Conservation (phyloP, 2,888 invertebrate species). For the Polylopha cassiicola region DNA sequence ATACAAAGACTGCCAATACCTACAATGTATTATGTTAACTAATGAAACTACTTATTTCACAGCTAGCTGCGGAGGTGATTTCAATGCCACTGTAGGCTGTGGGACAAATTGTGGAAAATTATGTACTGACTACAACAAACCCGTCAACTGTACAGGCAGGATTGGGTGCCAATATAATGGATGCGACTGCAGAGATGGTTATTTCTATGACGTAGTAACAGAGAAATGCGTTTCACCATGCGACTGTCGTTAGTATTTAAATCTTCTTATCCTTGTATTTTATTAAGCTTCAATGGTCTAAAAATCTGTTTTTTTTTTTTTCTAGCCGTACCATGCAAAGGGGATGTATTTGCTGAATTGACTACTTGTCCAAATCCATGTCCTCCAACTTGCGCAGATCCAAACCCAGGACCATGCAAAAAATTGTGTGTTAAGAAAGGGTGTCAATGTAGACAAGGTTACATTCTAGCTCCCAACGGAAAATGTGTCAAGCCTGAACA, state of each 20-base stretch:
- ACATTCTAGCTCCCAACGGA: conserved; percentile 1
- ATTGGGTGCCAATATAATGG: conserved; percentile 35
- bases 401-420: conserved; percentile 1
- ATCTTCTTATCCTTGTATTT: conserved; percentile 12
- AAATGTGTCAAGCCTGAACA: conserved; percentile 9
- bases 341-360: conserved; percentile 3
- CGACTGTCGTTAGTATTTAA: conserved; percentile 32
- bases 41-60: too few relatives aligned
- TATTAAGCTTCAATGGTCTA: background rate
- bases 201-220: conserved; percentile 36
- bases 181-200: conserved; percentile 41
- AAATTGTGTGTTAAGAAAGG: conserved; percentile 6
- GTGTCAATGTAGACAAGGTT: conserved; percentile 9
- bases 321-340: conserved; percentile 9
- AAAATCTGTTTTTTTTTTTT: background rate
- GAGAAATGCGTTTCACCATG: conserved; percentile 30
- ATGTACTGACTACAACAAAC: conserved; percentile 26
- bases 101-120: conserved; percentile 26
- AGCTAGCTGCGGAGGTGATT: conserved; percentile 21
- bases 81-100: conserved; percentile 20
- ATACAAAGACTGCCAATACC: conserved; percentile 28
- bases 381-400: conserved; percentile 6
- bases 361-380: conserved; percentile 10
- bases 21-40: conserved; percentile 4
- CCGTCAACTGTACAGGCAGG: conserved; percentile 27